phyloP scores from a whole-genome alignment of 2,113 vertebrate genomes.

The Lophius piscatorius region DNA sequence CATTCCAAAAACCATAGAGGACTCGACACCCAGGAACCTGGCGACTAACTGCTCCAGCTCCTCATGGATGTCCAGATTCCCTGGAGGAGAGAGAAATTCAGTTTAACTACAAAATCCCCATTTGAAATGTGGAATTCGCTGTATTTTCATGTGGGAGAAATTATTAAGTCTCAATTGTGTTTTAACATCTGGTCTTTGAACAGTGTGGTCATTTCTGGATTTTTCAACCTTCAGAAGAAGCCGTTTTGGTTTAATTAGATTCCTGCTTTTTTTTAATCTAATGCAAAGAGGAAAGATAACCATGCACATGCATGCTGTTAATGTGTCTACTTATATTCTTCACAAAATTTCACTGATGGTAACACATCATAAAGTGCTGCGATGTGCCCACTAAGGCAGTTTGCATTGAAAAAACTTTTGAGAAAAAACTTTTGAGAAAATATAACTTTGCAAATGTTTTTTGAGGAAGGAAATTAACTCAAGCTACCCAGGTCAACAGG shows the following conservation, averaged over 20 bases:
- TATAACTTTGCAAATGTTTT: neutral
- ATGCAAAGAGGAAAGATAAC: too few relatives aligned
- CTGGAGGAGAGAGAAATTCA: slow-evolving; percentile 71
- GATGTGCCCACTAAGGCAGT: neutral
- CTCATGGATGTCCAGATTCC: slow-evolving; percentile 93
- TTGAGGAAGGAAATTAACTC: too few relatives aligned
- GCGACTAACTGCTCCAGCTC: slow-evolving; percentile 91
- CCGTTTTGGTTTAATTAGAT: too few relatives aligned
- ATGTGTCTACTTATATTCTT: too few relatives aligned
- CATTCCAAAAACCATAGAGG: slow-evolving; percentile 95
- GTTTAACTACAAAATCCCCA: neutral
- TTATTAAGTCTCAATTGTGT: neutral
- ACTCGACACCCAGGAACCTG: slow-evolving; percentile 92
- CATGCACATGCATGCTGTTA: too few relatives aligned
- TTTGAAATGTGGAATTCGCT: neutral
- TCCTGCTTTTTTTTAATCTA: too few relatives aligned
- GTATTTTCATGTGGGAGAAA: neutral
- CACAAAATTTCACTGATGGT: too few relatives aligned
- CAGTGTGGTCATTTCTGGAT: too few relatives aligned
- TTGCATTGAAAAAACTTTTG: too few relatives aligned
- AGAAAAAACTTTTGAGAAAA: too few relatives aligned
- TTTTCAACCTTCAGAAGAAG: too few relatives aligned
- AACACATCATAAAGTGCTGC: too few relatives aligned
- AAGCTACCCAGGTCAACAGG: neutral
- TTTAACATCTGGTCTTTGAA: neutral